phyloP scores from a whole-genome alignment of 2,797 vertebrate genomes.

The Pristis pectinata region DNA sequence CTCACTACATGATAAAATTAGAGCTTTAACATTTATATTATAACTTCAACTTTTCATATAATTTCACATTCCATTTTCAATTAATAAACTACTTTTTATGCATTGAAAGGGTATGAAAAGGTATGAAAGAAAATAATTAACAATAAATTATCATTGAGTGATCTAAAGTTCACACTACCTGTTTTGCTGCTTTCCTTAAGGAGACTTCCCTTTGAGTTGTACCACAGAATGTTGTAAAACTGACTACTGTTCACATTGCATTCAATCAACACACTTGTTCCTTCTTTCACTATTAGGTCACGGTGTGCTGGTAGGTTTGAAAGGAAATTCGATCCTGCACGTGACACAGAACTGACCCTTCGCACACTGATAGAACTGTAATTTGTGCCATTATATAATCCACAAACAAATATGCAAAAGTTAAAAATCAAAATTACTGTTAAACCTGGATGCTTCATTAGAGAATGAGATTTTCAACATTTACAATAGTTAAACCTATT shows the following conservation, averaged over 20 bases:
- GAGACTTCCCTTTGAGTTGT: slow-evolving; percentile 69
- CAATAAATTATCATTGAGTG: background rate
- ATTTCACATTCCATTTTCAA: background rate
- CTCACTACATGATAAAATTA: background rate
- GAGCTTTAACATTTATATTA: background rate
- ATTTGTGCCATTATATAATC: slow-evolving; percentile 19
- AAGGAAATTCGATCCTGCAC: slow-evolving; percentile 39
- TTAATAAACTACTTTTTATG: background rate
- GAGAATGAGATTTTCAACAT: slow-evolving; percentile 5
- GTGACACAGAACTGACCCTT: background rate
- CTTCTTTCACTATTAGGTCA: slow-evolving; percentile 74
- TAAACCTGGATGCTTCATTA: slow-evolving; percentile 16
- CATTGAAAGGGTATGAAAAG: background rate
- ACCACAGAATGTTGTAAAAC: slow-evolving; percentile 68
- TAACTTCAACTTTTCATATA: background rate
- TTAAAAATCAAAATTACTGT: background rate
- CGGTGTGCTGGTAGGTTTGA: slow-evolving; percentile 50
- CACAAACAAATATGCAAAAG: slow-evolving; percentile 6
- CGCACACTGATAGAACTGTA: background rate
- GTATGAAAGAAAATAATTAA: background rate
- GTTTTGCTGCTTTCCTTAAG: slow-evolving; percentile 50
- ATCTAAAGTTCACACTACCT: slow-evolving; percentile 51
- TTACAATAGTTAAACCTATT: background rate
- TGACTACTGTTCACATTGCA: slow-evolving; percentile 68
- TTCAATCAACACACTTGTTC: slow-evolving; percentile 62